phyloP scores from a whole-genome alignment of 2,888 invertebrate species.

The Amblyjoppa proteus region DNA sequence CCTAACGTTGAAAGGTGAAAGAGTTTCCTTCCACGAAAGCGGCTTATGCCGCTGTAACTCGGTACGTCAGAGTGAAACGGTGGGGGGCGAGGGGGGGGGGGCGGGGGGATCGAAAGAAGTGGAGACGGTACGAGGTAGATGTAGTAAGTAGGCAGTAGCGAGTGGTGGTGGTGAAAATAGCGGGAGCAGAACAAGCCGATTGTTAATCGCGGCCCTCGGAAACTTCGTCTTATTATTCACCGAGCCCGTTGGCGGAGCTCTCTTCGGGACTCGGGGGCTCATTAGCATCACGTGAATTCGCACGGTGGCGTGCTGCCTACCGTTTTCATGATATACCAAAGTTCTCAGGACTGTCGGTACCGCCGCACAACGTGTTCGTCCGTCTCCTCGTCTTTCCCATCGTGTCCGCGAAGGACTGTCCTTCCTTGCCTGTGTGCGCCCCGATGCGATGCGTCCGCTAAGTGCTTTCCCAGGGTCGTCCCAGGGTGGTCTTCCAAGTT shows the following conservation, averaged over 20 bases:
- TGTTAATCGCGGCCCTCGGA: conserved; percentile 66
- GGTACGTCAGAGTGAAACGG: neutral
- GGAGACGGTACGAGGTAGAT: neutral
- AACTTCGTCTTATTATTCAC: conserved; percentile 68
- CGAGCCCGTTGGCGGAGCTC: conserved; percentile 51
- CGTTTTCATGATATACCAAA: conserved; percentile 66
- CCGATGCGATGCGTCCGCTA: neutral
- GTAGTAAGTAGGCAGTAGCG: conserved; percentile 6
- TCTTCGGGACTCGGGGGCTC: conserved; percentile 57
- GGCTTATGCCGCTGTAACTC: conserved; percentile 37
- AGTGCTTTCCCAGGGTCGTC: neutral
- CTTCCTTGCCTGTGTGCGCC: neutral
- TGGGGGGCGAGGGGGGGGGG: too few relatives aligned
- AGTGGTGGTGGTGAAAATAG: conserved; percentile 42
- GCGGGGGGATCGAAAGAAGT: neutral
- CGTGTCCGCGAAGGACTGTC: neutral
- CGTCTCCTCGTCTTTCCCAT: conserved; percentile 19
- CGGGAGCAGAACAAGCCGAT: conserved; percentile 65
- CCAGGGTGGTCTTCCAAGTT: too few relatives aligned
- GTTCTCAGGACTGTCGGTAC: conserved; percentile 51
- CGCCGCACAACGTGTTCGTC: conserved; percentile 15
- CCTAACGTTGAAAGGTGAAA: conserved; percentile 49
- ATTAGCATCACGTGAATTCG: conserved; percentile 69
- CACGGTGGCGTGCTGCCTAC: conserved; percentile 63
- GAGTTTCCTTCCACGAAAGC: conserved; percentile 53